Percentiles rank a stretch among this genome's conserved stretches.
phyloP scores from a whole-genome alignment of 1,140 invertebrate species.

The Cydia pomonella region DNA sequence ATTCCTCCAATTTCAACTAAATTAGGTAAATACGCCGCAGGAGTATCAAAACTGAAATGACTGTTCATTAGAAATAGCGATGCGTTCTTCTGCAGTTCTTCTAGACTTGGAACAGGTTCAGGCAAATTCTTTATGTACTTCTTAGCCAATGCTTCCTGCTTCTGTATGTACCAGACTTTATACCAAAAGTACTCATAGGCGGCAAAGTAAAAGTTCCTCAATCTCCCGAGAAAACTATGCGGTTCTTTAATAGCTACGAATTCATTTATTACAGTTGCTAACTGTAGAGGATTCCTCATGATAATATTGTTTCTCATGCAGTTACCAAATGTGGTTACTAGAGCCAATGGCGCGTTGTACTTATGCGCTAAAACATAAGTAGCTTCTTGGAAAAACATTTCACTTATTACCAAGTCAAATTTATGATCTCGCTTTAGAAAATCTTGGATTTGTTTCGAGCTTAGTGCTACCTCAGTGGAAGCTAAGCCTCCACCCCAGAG shows the following conservation, averaged over 20 bases:
- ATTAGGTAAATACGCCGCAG: constrained; percentile 77
- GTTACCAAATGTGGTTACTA: constrained; percentile 81
- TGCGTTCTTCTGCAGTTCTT: constrained; percentile 74
- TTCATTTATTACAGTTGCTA: constrained; percentile 76
- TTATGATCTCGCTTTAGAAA: constrained; percentile 74
- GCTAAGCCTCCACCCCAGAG: constrained; percentile 71
- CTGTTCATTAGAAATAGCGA: constrained; percentile 78
- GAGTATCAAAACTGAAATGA: constrained; percentile 72
- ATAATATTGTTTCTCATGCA: constrained; percentile 80
- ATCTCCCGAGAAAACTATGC: constrained; percentile 61
- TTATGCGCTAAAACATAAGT: constrained; percentile 80
- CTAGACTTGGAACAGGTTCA: constrained; percentile 71
- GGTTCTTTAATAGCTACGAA: constrained; percentile 68
- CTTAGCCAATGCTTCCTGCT: constrained; percentile 65
- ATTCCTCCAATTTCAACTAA: constrained; percentile 83
- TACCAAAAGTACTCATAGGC: constrained; percentile 64
- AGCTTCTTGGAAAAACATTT: constrained; percentile 82
- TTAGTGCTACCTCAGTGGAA: constrained; percentile 75
- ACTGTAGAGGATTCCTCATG: constrained; percentile 78
- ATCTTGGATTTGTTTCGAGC: constrained; percentile 70
- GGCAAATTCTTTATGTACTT: constrained; percentile 60
- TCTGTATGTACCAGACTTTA: constrained; percentile 60
- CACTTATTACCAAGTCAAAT: constrained; percentile 80
- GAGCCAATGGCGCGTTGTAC: constrained; percentile 79
- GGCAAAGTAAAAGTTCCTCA: constrained; percentile 66